Percentiles rank a stretch among this genome's conserved stretches.
Evolutionary conservation across 1,140 invertebrate species (phyloP).

Genomic region (Zaprionus camerounensis): DNA sequence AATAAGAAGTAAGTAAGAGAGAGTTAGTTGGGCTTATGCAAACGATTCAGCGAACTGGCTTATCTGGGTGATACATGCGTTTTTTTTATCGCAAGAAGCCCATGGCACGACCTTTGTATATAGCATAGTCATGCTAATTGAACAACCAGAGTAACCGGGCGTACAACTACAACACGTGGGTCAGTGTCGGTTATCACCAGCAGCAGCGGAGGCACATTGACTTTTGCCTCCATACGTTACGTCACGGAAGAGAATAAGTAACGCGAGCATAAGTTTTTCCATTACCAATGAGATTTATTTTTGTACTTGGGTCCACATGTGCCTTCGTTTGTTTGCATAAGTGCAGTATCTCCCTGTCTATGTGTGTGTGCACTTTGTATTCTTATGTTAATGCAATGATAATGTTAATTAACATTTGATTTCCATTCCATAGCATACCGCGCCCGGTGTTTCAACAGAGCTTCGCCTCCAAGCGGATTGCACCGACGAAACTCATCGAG

Average conservation of each 20-base stretch:
- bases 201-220: conserved; percentile 37
- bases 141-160: conserved; percentile 22
- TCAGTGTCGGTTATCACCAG: conserved; percentile 67
- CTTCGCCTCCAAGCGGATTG: conserved; percentile 72
- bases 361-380: conserved; percentile 3
- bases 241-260: conserved; percentile 49
- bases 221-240: conserved; percentile 45
- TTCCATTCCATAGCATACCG: conserved; percentile 78
- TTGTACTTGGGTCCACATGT: conserved; percentile 48
- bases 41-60: not conserved
- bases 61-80: conserved; percentile 36
- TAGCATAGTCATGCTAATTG: conserved; percentile 67
- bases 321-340: conserved; percentile 52
- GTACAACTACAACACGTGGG: conserved; percentile 62
- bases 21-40: conserved; percentile 41
- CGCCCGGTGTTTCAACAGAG: conserved; percentile 85
- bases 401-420: conserved; percentile 18
- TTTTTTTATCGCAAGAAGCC: conserved; percentile 46
- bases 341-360: conserved; percentile 12
- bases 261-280: conserved; percentile 23
- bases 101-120: conserved; percentile 53
- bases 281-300: conserved; percentile 58
- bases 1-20: conserved; percentile 71
- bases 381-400: conserved; percentile 27
- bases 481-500: conserved; percentile 78